A percentile compares a stretch with the other conserved stretches of the same genome.
phyloP scores from a whole-genome alignment of 2,113 vertebrate species.

The Chloropsis hardwickii region DNA sequence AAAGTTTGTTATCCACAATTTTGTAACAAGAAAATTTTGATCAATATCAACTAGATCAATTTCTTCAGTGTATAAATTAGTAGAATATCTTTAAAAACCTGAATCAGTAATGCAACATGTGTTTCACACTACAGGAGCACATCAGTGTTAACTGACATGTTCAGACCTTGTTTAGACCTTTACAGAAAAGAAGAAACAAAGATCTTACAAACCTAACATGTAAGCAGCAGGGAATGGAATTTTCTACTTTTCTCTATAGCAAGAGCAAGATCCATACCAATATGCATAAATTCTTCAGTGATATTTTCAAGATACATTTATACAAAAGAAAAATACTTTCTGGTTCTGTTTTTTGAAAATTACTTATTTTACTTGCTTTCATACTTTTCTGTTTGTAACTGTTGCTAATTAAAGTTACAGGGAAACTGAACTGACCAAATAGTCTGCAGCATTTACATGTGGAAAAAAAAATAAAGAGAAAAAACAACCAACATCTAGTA shows the following conservation, averaged over 20 bases:
- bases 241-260: not conserved
- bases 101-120: not conserved
- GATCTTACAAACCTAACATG: not conserved
- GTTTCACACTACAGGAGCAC: not conserved
- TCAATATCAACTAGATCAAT: not conserved
- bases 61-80: not conserved
- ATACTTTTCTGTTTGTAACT: not conserved
- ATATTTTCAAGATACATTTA: not conserved
- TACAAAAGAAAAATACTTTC: not conserved
- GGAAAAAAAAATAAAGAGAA: not conserved
- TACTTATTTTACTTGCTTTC: not conserved
- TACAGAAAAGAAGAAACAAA: not conserved
- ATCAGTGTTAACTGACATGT: not conserved
- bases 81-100: not conserved
- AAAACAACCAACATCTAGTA: not conserved
- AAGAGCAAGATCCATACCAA: not conserved
- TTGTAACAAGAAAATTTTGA: not conserved
- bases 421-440: not conserved
- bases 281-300: not conserved
- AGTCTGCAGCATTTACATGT: not conserved
- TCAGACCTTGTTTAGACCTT: not conserved
- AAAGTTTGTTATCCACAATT: not conserved
- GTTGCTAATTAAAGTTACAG: not conserved
- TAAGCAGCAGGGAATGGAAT: not conserved
- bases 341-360: not conserved